Base-by-base conservation (phyloP, 2,888 invertebrate species). In the Dascillus cervinus region DNA sequence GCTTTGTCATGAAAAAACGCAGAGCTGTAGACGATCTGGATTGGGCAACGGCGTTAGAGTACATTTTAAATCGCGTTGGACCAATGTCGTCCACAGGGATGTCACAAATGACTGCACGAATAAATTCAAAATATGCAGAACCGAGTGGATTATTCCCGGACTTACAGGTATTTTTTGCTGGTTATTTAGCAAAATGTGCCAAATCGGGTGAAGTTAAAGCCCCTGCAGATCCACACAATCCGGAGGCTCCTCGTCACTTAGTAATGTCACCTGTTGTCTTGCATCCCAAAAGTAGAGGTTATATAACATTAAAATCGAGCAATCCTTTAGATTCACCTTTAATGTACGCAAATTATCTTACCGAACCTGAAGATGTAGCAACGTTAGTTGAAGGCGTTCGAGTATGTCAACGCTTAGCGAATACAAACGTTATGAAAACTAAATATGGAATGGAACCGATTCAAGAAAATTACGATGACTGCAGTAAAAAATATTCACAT, bases 311-410 rank as follows among this genome's bases (percentile, higher is more conserved):
- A 22, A 71, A 70, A 31, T 77, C 78, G 0, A 70, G 69, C 12
- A 73, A 89, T 61, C 87, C 88, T 0, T 54, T 72, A 9, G 72
- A 72, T 4, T 70, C 78, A 19, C 89, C 89, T 0, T 41, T 76
- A n/a, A 79, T 90, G 60, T 73, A 79, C 44, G 82, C 82, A 0
- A 86, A 87, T 59, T 89, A 90, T 60, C 69, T 87, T 49, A 64
- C 66, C 3, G 73, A 80, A 21, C 72, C 76, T 1, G 68, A 77
- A 43, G 88, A 89, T 50, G 54, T 75, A 2, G 66, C 72, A 1
- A 71, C 74, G 2, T 53, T 82, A 4, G 69, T 79, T 1, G 79
- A 79, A 26, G 82, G 76, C 0, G 70, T 79, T 4, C 68, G 69
- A 39, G 67, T 75, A 3, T 73, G 73, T 3, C 70, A 78, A 38